Percentiles rank a stretch among this genome's conserved stretches.
Conservation (phyloP, 2,113 vertebrate species). For the Cyprinodon variegatus region DNA sequence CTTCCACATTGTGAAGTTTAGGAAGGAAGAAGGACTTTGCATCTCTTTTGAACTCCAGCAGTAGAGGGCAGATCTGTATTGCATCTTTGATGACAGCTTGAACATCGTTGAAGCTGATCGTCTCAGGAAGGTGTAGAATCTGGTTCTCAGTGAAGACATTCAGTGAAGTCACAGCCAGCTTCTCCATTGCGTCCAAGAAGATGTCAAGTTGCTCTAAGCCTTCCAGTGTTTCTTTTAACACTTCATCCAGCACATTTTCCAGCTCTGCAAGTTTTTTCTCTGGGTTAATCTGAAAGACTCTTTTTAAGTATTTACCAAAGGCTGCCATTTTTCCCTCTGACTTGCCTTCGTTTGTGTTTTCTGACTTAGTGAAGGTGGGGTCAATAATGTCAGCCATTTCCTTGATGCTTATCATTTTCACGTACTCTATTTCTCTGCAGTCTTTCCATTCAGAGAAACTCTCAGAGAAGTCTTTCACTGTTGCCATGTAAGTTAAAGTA, state of each 20-base stretch:
- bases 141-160: constrained; percentile 63
- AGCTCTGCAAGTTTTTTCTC: constrained; percentile 46
- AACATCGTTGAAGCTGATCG: constrained; percentile 27
- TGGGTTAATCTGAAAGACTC: constrained; percentile 16
- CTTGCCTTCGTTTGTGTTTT: neutral
- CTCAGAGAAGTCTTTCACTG: constrained; percentile 42
- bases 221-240: constrained; percentile 55
- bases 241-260: constrained; percentile 51
- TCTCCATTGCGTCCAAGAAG: constrained; percentile 77
- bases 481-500: constrained; percentile 36
- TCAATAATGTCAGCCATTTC: constrained; percentile 6
- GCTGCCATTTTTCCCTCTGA: constrained; percentile 32
- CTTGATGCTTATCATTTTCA: constrained; percentile 56
- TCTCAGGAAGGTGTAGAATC: constrained; percentile 40
- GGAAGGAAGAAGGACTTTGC: constrained; percentile 60
- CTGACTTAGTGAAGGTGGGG: neutral
- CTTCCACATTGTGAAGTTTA: constrained; percentile 59
- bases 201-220: constrained; percentile 63
- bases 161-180: constrained; percentile 72
- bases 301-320: constrained; percentile 43
- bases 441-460: constrained; percentile 33
- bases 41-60: constrained; percentile 73
- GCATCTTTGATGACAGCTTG: constrained; percentile 50
- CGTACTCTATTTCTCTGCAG: constrained; percentile 28
- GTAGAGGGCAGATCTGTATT: constrained; percentile 49